A percentile compares a stretch with the other conserved stretches of the same genome.
Evolutionary conservation across 2,113 vertebrate genomes (phyloP).

Genomic region (Merops nubicus): DNA sequence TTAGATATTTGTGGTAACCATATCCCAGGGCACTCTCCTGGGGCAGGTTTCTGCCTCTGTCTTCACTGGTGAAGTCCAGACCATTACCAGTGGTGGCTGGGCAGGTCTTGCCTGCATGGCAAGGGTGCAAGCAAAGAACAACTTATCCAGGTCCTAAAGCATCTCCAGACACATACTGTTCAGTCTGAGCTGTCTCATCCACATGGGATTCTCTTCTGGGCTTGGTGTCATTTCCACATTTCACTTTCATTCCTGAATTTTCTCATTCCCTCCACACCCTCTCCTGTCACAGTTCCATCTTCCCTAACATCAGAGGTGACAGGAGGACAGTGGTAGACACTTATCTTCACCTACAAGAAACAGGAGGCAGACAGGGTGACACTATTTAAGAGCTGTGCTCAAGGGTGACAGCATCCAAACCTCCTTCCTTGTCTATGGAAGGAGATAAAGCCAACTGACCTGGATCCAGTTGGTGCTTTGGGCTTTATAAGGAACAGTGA

Average conservation of each 20-base stretch:
- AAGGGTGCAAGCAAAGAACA: not conserved
- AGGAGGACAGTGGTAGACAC: not conserved
- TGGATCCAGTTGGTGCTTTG: not conserved
- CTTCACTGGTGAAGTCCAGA: too few species aligned
- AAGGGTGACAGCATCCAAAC: not conserved
- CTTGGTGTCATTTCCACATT: not conserved
- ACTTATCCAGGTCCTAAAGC: not conserved
- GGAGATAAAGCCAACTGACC: not conserved
- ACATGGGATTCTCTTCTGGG: not conserved
- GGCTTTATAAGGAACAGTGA: too few species aligned
- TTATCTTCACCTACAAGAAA: too few species aligned
- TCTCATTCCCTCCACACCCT: not conserved
- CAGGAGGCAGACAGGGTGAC: not conserved
- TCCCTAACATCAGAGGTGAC: not conserved
- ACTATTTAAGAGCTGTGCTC: not conserved
- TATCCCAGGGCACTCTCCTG: not conserved
- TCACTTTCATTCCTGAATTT: not conserved
- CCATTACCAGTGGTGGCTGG: not conserved
- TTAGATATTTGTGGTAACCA: not conserved
- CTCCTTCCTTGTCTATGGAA: not conserved
- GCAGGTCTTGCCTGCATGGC: rapidly evolving
- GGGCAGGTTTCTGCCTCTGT: not conserved
- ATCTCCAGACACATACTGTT: not conserved
- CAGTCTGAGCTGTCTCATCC: not conserved
- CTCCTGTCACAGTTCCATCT: not conserved